Evolutionary conservation across 2,113 vertebrate genomes (phyloP).

Genomic region (Nyctereutes procyonoides): DNA sequence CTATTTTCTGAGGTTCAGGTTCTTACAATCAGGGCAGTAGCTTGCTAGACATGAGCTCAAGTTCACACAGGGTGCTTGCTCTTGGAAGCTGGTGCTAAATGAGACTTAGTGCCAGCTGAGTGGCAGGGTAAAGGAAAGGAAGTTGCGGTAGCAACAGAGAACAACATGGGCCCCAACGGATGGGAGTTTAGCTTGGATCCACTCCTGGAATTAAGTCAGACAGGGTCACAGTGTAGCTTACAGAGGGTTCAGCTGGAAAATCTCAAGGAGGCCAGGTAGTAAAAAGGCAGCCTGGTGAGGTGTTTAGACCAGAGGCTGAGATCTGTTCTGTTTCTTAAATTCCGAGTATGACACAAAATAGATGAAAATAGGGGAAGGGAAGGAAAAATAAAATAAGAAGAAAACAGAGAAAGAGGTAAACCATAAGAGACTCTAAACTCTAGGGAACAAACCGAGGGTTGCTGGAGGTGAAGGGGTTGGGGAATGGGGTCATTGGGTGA

Average conservation of each 20-base stretch:
- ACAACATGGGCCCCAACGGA: rapidly evolving
- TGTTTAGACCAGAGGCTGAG: neutral
- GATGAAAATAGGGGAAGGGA: neutral
- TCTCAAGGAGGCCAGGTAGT: neutral
- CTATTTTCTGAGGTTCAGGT: neutral
- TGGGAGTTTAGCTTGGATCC: neutral
- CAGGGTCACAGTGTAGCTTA: neutral
- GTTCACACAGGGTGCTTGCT: neutral
- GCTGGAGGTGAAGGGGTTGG: neutral
- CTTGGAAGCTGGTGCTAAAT: neutral
- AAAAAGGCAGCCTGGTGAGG: neutral
- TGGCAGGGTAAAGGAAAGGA: neutral
- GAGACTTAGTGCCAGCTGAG: neutral
- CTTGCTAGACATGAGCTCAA: neutral
- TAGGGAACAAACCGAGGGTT: neutral
- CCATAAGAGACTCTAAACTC: neutral
- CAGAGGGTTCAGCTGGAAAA: neutral
- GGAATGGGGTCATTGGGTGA: neutral
- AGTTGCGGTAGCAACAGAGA: neutral
- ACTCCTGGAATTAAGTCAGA: neutral
- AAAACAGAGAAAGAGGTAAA: neutral
- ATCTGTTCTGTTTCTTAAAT: neutral
- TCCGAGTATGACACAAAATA: neutral
- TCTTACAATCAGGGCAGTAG: too few relatives aligned
- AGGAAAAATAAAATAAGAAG: neutral